phyloP scores from a whole-genome alignment of 2,888 invertebrate genomes.

The Dryobota labecula region DNA sequence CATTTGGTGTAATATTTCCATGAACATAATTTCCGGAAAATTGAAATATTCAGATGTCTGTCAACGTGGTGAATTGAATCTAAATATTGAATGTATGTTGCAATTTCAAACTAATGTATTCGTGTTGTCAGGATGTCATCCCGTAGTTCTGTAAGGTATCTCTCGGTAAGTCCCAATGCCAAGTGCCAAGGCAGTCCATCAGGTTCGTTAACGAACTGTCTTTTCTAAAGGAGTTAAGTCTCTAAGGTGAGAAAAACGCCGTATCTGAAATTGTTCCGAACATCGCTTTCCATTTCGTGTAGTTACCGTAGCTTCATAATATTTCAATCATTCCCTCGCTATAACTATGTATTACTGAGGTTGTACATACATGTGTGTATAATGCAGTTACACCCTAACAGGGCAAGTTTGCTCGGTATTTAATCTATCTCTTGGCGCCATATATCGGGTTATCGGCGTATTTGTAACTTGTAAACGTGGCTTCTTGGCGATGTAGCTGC shows the following conservation, averaged over 20 bases:
- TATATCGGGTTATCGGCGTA: slow-evolving; percentile 41
- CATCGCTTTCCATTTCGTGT: background rate
- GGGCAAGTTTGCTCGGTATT: slow-evolving; percentile 34
- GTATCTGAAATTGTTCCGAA: background rate
- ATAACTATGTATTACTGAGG: background rate
- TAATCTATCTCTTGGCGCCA: slow-evolving; percentile 36
- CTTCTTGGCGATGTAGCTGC: slow-evolving; percentile 21
- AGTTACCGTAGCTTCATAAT: slow-evolving; percentile 1
- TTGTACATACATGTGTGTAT: background rate
- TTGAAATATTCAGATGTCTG: slow-evolving; percentile 37
- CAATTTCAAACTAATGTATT: slow-evolving; percentile 5
- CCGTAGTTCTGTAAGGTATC: slow-evolving; percentile 3
- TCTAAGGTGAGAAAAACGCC: background rate
- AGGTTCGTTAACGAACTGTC: slow-evolving; percentile 10
- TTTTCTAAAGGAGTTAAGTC: slow-evolving; percentile 14
- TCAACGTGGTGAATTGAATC: slow-evolving; percentile 27
- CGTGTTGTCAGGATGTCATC: background rate
- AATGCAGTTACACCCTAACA: slow-evolving; percentile 22
- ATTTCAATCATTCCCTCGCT: background rate
- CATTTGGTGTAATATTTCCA: slow-evolving; percentile 8
- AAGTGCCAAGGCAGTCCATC: slow-evolving; percentile 27
- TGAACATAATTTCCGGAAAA: slow-evolving; percentile 22
- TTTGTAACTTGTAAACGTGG: slow-evolving; percentile 34
- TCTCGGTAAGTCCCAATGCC: slow-evolving; percentile 1
- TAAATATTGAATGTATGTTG: slow-evolving; percentile 25